Base-by-base conservation (phyloP, 2,113 vertebrate species). In the Takifugu bimaculatus region DNA sequence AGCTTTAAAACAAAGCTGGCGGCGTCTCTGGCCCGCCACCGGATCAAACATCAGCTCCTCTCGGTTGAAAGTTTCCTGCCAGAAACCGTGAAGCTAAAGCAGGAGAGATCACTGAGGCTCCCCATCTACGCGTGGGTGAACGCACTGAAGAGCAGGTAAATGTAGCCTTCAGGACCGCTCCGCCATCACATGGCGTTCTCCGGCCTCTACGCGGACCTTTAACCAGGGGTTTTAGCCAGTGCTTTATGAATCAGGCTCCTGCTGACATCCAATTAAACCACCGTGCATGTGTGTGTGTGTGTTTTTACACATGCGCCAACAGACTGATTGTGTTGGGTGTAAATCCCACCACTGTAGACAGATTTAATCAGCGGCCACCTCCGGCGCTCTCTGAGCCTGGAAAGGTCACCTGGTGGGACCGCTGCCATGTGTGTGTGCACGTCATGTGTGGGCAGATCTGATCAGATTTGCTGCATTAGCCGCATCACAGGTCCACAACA, bases 1-100 rank as follows among this genome's bases (percentile, higher is more conserved):
- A 97, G 96, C 75, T 93, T 67, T 68, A 95, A 87, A 87, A 95
- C 87, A 55, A 96, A 94, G 67, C 80, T 98, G 77, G 94, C 93
- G 52, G 95, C 94, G 6, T 91, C 95, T 0, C 49, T 96, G 70
- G 94, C 94, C 44, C 93, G 93, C 54, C 93, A 70, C 82, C 92
- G 94, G 72, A 94, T 98, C 87, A 96, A 94, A 80, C 83, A 93
- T 0, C 75, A 91, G 54, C 90, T 94, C 74, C 68, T 83, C 67
- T 92, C 91, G 45, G 89, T 98, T 65, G 91, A 94, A 9, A 77
- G 74, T 26, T 82, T 94, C 74, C 80, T 98, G 55, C 93, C 94
- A 2, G 91, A 96, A 81, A 81, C 54, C 0, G 35, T 96, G 56
- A 86, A 81, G 63, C 91, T 74, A 53, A 94, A 90, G 70, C 91